Evolutionary conservation across 2,797 vertebrate genomes (phyloP), one percentile per base, ranked within the genome.

Genomic region (Dipus sagitta): DNA sequence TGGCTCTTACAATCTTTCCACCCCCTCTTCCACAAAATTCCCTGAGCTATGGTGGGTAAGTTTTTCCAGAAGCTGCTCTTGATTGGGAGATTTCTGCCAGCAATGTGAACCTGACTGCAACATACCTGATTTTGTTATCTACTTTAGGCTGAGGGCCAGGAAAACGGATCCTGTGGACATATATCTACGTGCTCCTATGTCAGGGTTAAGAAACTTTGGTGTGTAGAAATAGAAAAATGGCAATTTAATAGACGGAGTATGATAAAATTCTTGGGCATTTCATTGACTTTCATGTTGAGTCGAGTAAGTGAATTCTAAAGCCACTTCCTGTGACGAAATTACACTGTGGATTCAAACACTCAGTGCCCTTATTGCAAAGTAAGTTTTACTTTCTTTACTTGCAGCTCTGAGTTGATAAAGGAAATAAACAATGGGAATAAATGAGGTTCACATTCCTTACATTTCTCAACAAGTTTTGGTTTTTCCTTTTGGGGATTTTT

Each of bases 401-500:
- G 79, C 32, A 86, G 42, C 1, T 78, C 54, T 92, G 78, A 86
- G 80, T 8, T 24, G 20, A 71, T 32, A 68, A 79, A 76, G 28
- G 24, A 47, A 77, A 58, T 1, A 78, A 30, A 67, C 21, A 21
- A 12, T 2, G 77, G 71, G 42, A 87, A 34, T 72, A 28, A 75
- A 91, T 52, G 54, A 10, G 17, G 17, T n/a, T 15, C 28, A 9
- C 10, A 42, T 94, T 76, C 32, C 84, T 72, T 15, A 34, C 30
- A 18, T 96, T 95, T 94, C 82, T 87, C 24, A 92, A 79, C 64
- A 68, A 18, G 38, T 24, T 60, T 71, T 91, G 88, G 38, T 28
- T 68, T 96, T 97, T 79, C 78, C 72, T 88, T 92, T 84, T 32
- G 42, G 86, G 85, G 76, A 92, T 87, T 84, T 95, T 86, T 78